Evolutionary conservation across 1,140 invertebrate species (phyloP).

Genomic region (Asobara japonica): DNA sequence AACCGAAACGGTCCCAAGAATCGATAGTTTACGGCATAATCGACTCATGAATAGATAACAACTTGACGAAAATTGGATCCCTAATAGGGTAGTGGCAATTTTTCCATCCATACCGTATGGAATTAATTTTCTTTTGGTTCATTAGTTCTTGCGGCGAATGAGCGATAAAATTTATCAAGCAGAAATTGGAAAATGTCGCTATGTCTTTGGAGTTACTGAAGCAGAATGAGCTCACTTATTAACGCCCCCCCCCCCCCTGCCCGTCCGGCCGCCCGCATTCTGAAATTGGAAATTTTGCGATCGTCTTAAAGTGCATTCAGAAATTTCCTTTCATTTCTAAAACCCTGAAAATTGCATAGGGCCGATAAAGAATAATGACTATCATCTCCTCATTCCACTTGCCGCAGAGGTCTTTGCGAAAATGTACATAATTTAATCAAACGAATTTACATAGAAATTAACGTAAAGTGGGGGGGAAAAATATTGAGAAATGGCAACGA

Average conservation of each 20-base stretch:
- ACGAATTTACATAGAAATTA: constrained; percentile 29
- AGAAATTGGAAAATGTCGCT: background rate
- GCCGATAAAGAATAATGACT: background rate
- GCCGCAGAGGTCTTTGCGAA: background rate
- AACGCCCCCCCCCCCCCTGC: too few relatives aligned
- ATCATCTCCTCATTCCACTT: constrained; percentile 6
- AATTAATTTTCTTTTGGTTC: background rate
- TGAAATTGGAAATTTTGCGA: background rate
- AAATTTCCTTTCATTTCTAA: background rate
- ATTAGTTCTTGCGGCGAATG: background rate
- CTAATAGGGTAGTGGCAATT: background rate
- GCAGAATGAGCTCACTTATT: background rate
- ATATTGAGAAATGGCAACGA: constrained; percentile 22
- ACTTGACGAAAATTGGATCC: background rate
- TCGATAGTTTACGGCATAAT: too few relatives aligned
- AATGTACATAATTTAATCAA: constrained; percentile 28
- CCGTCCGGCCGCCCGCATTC: too few relatives aligned
- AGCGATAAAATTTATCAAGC: background rate
- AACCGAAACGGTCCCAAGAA: too few relatives aligned
- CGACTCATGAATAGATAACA: too few relatives aligned
- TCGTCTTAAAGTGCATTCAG: background rate
- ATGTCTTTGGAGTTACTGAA: background rate
- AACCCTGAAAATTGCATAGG: background rate
- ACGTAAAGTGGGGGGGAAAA: background rate
- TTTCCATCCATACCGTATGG: background rate